phyloP scores from a whole-genome alignment of 2,888 invertebrate species.

The Miltochrista miniata region DNA sequence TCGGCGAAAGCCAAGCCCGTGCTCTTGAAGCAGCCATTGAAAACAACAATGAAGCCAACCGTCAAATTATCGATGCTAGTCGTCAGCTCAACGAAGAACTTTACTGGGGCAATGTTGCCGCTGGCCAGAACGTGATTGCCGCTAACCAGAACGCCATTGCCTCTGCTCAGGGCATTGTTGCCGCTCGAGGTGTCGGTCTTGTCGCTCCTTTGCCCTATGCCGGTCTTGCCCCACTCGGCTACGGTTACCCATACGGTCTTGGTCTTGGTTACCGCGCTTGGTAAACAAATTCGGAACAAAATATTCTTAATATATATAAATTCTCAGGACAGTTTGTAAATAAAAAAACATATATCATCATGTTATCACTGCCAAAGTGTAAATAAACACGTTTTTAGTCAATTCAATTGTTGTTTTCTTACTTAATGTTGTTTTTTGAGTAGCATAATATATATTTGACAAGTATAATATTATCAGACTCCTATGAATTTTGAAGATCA shows the following conservation, averaged over 20 bases:
- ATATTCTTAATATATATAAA: constrained; percentile 58
- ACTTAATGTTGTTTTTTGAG: too few species aligned
- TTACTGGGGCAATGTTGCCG: constrained; percentile 73
- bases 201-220: constrained; percentile 26
- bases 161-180: constrained; percentile 74
- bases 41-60: constrained; percentile 65
- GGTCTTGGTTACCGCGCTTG: constrained; percentile 54
- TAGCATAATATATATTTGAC: too few species aligned
- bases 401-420: too few species aligned
- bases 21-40: constrained; percentile 69
- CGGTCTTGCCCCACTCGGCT: not conserved
- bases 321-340: constrained; percentile 78
- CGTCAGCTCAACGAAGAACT: constrained; percentile 73
- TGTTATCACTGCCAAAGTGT: constrained; percentile 83
- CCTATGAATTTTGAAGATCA: too few species aligned
- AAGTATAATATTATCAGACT: too few species aligned
- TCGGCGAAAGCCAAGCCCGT: constrained; percentile 63
- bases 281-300: constrained; percentile 58
- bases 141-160: constrained; percentile 72
- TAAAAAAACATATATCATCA: constrained; percentile 51
- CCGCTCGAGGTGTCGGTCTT: constrained; percentile 55
- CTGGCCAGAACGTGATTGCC: too few species aligned
- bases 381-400: too few species aligned
- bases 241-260: not conserved
- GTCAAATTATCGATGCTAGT: constrained; percentile 63